A percentile compares a stretch with the other conserved stretches of the same genome.
Evolutionary conservation across 2,888 invertebrate species (phyloP).

Genomic region (Leptinotarsa tumamoca): DNA sequence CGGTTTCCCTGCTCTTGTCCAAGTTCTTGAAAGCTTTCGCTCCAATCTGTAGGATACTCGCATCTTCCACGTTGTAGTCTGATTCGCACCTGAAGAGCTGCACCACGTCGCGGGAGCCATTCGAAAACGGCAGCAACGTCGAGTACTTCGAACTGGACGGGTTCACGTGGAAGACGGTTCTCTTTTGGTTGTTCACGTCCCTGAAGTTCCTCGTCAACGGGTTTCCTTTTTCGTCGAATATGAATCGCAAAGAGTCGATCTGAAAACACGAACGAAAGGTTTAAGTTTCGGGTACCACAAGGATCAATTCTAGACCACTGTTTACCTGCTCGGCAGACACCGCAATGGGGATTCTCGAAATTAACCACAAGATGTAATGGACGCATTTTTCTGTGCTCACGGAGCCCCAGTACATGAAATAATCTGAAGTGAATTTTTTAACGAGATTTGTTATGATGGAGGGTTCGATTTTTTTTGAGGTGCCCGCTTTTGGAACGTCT

Average conservation of each 20-base stretch:
- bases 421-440: conserved; percentile 72
- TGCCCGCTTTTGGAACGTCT: conserved; percentile 68
- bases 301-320: no score
- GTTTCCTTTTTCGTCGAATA: conserved; percentile 66
- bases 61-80: not conserved
- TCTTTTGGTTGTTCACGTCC: conserved; percentile 65
- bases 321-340: conserved; percentile 73
- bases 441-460: conserved; percentile 66
- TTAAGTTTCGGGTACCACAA: no score
- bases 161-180: conserved; percentile 70
- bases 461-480: conserved; percentile 66
- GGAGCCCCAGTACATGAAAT: conserved; percentile 75
- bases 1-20: no score
- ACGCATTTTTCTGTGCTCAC: conserved; percentile 66
- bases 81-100: conserved; percentile 1
- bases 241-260: conserved; percentile 70
- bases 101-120: not conserved
- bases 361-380: conserved; percentile 72
- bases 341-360: conserved; percentile 71
- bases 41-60: not conserved
- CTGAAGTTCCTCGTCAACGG: conserved; percentile 70
- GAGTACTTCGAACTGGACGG: conserved; percentile 70
- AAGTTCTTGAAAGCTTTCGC: not conserved
- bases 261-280: conserved; percentile 53
- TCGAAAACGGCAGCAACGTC: conserved; percentile 63